Base-by-base conservation (phyloP, 1,140 invertebrate genomes). In the Ectropis grisescens region DNA sequence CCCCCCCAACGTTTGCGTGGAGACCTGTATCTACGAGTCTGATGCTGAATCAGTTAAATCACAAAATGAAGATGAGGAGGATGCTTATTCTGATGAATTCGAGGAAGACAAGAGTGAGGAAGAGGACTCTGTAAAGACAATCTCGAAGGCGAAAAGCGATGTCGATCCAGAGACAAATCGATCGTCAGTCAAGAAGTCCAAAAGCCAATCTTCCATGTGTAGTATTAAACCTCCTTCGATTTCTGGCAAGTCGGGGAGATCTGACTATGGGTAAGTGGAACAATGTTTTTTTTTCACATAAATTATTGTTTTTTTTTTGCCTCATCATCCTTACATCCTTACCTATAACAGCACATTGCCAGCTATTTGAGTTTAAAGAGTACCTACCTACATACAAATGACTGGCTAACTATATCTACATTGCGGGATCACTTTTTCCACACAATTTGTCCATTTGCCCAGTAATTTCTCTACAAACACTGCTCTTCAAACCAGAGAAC, bases 11-110 rank as follows among this genome's bases (percentile, higher is more conserved):
- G 67, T 78, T 8, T 80, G 75, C 38, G 41, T 76, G 3, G 75
- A 75, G 33, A 66, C 57, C 9, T 76, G 72, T 47, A 62, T 78
- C 7, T 69, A 71, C 27, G 60, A 71, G 11, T 57, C 68, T 6
- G 67, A 64, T 1, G 42, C 48, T 12, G 61, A 65, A 19, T 42
- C 65, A 22, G 51, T 58, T 11, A 48, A 62, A 30, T 36, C 44
- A 11, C 44, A 58, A 11, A 25, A 45, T 29, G 47, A 52, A 29
- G 4, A 26, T 10, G 31, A 55, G 22, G 60, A 78, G 6, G 60
- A 67, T 14, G 65, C 60, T 19, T 79, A 76, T 43, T 80, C 75
- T 8, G 81, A 83, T 49, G 75, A 83, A 31, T 83, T 83, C 54
- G 81, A 83, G 44, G 76, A 82, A 6, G 72, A 76, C 27, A 56